Evolutionary conservation across 1,140 invertebrate species (phyloP), one percentile per base, ranked within the genome.

Genomic region (Heterodera carotae): DNA sequence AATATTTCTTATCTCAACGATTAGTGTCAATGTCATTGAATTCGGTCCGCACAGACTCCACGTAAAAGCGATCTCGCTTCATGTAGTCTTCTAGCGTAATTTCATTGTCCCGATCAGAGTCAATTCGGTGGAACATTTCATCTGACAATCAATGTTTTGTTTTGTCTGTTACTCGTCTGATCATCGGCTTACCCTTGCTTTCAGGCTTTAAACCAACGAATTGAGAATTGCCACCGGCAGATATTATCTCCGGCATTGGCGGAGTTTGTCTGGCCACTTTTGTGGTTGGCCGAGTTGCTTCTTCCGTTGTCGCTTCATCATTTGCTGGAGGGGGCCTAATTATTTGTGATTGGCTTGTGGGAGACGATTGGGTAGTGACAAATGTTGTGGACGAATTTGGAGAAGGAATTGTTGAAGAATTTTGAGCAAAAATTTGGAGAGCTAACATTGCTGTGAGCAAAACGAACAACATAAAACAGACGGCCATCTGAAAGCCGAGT

Each of bases 21-120:
- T 79, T 80, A 31, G 60, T 74, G 36, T 79, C 78, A 36, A 79
- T 79, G 6, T 79, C 60, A 12, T 79, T 74, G 69, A 79, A 79
- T 33, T 79, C 78, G 27, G 56, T 70, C 25, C 31, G 59, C 29
- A 80, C 78, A 29, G 78, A 70, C 36, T 79, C 76, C 6, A 79
- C 76, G 48, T 80, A 79, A 59, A 69, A 79, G 34, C 78, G 78
- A 43, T 79, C 79, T 12, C 78, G 60, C 18, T 79, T 79, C 78
- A 79, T 71, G 69, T 80, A 79, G 27, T 79, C 78, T 1, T 80
- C 56, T 25, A 80, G 62, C 12, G 43, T n/a, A 25, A 79, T 69
- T 27, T 53, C 34, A 29, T 69, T 60, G 48, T 79, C 78, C 22
- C 76, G 39, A 64, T 79, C 79, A 4, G 48, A n/a, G 64, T 79